Conservation (phyloP, 1,140 invertebrate genomes). For the Pachyrhynchus sulphureomaculatus region DNA sequence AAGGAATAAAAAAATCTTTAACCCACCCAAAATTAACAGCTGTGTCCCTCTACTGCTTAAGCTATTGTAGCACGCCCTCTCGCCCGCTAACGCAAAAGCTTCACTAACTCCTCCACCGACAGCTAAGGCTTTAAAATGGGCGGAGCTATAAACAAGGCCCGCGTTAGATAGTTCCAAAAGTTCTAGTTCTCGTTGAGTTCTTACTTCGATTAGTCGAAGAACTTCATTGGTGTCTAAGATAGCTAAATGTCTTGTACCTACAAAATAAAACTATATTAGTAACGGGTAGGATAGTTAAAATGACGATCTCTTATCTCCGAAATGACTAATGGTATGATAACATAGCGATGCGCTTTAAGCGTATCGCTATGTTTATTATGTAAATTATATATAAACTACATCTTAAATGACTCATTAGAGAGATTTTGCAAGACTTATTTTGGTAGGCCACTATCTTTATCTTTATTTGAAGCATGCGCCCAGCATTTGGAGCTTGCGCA, state of each 20-base stretch:
- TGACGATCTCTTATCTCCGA: neutral
- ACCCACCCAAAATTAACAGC: constrained; percentile 67
- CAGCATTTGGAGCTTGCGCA: no score
- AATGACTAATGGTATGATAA: no score
- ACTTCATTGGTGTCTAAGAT: constrained; percentile 84
- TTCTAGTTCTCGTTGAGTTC: constrained; percentile 83
- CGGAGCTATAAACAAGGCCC: constrained; percentile 86
- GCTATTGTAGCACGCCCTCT: constrained; percentile 89
- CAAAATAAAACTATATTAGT: no score
- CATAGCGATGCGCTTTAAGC: no score
- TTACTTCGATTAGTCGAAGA: constrained; percentile 85
- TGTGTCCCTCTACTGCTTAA: constrained; percentile 79
- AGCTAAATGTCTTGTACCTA: constrained; percentile 79
- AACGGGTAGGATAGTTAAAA: neutral
- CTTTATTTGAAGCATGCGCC: no score
- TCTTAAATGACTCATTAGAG: no score
- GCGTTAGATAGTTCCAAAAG: constrained; percentile 79
- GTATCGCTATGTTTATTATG: no score
- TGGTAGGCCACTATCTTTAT: no score
- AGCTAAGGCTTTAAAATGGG: constrained; percentile 89
- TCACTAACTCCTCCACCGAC: constrained; percentile 66
- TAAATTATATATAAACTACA: no score
- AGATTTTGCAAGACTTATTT: no score
- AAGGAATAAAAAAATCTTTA: no score
- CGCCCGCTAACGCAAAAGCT: constrained; percentile 65